These are phyloP conservation scores for Telmatochromis sp. DNA, from an alignment of 2,113 vertebrate species.

Conservation along the genomic window DNA sequence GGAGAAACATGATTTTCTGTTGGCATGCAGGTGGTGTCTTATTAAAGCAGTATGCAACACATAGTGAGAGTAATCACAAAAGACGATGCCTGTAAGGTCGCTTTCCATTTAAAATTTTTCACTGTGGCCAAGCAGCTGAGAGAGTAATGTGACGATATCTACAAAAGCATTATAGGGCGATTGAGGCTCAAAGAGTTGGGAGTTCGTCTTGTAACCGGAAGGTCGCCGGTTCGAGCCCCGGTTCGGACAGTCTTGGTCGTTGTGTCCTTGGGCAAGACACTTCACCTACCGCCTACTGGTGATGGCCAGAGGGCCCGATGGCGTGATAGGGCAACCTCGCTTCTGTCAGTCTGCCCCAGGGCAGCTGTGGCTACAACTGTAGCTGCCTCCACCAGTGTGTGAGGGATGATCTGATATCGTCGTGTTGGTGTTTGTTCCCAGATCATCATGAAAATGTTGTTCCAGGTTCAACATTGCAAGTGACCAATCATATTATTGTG, in stretches of 20 bases:
- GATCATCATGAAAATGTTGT: too few relatives aligned
- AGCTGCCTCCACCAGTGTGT: too few relatives aligned
- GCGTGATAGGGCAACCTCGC: fast-evolving
- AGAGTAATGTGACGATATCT: neutral
- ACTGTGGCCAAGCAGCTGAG: neutral
- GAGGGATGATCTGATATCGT: too few relatives aligned
- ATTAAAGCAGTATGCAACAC: neutral
- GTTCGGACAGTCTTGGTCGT: fast-evolving
- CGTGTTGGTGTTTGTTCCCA: too few relatives aligned
- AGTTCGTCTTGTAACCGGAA: neutral
- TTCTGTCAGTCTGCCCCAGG: too few relatives aligned
- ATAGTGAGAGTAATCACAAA: neutral
- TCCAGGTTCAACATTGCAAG: too few relatives aligned
- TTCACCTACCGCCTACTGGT: neutral
- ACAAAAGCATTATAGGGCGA: neutral
- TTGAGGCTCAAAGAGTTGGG: fast-evolving
- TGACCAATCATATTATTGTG: too few relatives aligned
- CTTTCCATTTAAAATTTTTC: neutral
- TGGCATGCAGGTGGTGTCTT: neutral
- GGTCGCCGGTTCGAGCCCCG: neutral
- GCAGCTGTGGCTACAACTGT: too few relatives aligned
- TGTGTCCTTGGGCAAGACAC: neutral
- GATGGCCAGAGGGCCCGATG: fast-evolving
- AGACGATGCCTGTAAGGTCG: neutral
- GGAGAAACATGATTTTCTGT: neutral